Evolutionary conservation across 2,113 vertebrate species (phyloP).

Genomic region (Calidris pugnax): DNA sequence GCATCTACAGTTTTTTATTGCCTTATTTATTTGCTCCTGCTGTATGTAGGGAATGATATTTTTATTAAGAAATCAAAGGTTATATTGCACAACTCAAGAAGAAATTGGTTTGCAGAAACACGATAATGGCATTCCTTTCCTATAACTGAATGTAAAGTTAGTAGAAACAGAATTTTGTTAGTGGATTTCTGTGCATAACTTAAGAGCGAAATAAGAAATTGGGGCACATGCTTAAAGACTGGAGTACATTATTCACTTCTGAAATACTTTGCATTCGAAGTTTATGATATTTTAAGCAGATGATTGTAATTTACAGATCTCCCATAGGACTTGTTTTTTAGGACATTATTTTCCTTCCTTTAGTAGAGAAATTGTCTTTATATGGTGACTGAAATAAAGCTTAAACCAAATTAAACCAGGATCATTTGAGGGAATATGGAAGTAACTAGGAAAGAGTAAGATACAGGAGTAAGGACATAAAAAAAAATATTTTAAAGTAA

Average conservation of each 20-base stretch:
- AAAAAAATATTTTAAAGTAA: background rate
- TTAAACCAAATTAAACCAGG: background rate
- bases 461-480: background rate
- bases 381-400: background rate
- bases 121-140: background rate
- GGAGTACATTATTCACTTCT: background rate
- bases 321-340: background rate
- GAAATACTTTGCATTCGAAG: background rate
- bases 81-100: background rate
- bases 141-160: background rate
- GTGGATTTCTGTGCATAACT: background rate
- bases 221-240: background rate
- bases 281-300: conserved; percentile 21
- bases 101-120: background rate
- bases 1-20: background rate
- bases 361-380: background rate
- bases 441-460: background rate
- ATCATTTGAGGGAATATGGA: background rate
- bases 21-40: background rate
- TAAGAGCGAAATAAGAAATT: background rate
- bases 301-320: background rate
- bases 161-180: background rate
- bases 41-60: background rate
- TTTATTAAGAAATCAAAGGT: background rate
- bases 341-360: background rate